Conservation (phyloP, 2,113 vertebrate genomes). For the Strigops habroptila region DNA sequence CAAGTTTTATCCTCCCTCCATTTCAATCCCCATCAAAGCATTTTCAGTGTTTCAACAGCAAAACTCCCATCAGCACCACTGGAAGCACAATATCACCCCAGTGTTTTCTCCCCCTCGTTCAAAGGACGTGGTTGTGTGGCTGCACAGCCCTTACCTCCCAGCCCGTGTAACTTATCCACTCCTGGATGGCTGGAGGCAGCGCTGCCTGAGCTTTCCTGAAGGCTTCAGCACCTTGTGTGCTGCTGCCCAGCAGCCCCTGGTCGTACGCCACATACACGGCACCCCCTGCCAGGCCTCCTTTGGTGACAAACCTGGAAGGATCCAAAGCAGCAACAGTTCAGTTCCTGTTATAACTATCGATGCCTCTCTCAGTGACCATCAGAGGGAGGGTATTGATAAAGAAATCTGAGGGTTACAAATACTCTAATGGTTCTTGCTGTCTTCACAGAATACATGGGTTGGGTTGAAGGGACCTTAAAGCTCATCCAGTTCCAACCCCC, state of each 20-base stretch:
- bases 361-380: background rate
- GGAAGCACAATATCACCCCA: background rate
- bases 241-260: slow-evolving; percentile 83
- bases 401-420: background rate
- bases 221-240: slow-evolving; percentile 78
- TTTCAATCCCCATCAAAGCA: background rate
- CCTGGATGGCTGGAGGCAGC: slow-evolving; percentile 82
- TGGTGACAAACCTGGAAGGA: slow-evolving; percentile 81
- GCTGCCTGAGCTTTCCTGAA: slow-evolving; percentile 79
- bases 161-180: slow-evolving; percentile 87
- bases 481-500: background rate
- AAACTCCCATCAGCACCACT: background rate
- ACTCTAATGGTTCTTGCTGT: background rate
- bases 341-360: background rate
- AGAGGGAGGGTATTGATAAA: background rate
- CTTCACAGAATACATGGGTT: background rate
- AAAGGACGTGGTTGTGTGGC: background rate
- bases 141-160: slow-evolving; percentile 76
- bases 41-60: background rate
- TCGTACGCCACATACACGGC: slow-evolving; percentile 84
- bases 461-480: background rate
- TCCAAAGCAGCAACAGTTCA: background rate
- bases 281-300: slow-evolving; percentile 86
- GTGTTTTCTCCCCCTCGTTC: background rate
- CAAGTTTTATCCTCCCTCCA: background rate